Base-by-base conservation (phyloP, 1,140 invertebrate species). In the Drosophila sturtevanti region DNA sequence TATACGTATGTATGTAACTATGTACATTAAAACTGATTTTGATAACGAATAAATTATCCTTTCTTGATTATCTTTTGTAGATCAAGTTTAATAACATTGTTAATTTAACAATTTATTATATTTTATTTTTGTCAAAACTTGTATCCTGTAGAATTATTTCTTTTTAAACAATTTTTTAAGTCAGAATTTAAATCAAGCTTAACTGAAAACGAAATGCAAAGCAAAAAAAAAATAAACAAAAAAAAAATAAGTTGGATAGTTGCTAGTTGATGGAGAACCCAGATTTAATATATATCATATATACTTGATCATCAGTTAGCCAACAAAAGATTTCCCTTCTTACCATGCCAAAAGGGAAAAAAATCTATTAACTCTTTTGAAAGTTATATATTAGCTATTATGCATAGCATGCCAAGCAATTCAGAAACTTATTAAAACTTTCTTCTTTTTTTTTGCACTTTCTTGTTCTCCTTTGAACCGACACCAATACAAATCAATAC, bases 401-500 rank as follows among this genome's bases (percentile, higher is more conserved):
- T 63, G 64, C 58, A 63, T 79, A 72, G 21, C 44, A 44, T 63
- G 54, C 64, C 59, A 38, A 64, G 60, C 68, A 79, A 89, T 86
- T 81, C 82, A 77, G 72, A 70, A 87, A 89, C 76, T 87, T 87
- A 82, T 87, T 89, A 82, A 72, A 79, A 87, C 41, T 67, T 87
- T 77, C 4, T 68, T 27, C 62, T 72, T 34, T 87, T 77, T 24
- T 68, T 27, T 64, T 72, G 24, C 55, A 55, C 38, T 68, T 44
- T 52, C 14, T n/a, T 55, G 56, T 12, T 61, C 48, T 56, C 16
- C 31, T 18, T 34, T 56, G 27, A 18, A 24, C 5, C 31, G 14
- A n/a, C 31, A 63, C 48, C 82, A 69, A 87, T 86, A 78, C 58
- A 18, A 48, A 81, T 75, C 63, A 72, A 81, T 71, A 67, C 75